Percentiles rank a stretch among this genome's conserved stretches.
Conservation (phyloP, 2,888 invertebrate species). For the Cabera pusaria region DNA sequence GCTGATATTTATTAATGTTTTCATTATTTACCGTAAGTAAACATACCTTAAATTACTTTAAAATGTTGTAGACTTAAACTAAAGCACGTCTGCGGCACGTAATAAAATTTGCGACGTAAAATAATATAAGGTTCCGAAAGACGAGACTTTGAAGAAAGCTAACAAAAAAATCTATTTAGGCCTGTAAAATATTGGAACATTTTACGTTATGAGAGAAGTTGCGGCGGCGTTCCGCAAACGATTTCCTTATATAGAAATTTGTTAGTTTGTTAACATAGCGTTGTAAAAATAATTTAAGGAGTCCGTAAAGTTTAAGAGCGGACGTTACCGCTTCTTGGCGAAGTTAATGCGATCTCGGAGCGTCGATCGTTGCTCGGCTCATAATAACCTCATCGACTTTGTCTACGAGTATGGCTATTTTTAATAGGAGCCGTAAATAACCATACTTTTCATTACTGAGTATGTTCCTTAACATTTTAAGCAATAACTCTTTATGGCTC, state of each 20-base stretch:
- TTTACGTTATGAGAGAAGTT: conserved; percentile 55
- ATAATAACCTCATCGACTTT: conserved; percentile 63
- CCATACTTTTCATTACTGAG: conserved; percentile 20
- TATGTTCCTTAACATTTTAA: conserved; percentile 12
- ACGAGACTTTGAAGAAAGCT: no score
- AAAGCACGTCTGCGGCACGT: no score
- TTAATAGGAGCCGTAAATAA: conserved; percentile 42
- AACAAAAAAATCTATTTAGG: conserved; percentile 42
- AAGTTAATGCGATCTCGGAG: conserved; percentile 63
- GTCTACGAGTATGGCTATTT: conserved; percentile 55
- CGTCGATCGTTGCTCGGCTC: conserved; percentile 51
- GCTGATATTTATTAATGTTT: no score
- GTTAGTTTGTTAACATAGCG: conserved; percentile 68
- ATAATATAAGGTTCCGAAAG: no score
- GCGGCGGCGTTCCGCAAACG: conserved; percentile 41
- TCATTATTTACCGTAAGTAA: no score
- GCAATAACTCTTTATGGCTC: conserved; percentile 10
- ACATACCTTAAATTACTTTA: no score
- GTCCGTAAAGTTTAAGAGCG: conserved; percentile 71
- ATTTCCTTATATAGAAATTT: conserved; percentile 65
- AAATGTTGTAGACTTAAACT: no score
- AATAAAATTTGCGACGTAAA: no score
- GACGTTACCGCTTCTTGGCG: conserved; percentile 61
- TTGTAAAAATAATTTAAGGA: conserved; percentile 72
- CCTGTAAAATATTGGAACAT: conserved; percentile 56